Conservation (phyloP, 2,113 vertebrate genomes). For the Seriola rivoliana region DNA sequence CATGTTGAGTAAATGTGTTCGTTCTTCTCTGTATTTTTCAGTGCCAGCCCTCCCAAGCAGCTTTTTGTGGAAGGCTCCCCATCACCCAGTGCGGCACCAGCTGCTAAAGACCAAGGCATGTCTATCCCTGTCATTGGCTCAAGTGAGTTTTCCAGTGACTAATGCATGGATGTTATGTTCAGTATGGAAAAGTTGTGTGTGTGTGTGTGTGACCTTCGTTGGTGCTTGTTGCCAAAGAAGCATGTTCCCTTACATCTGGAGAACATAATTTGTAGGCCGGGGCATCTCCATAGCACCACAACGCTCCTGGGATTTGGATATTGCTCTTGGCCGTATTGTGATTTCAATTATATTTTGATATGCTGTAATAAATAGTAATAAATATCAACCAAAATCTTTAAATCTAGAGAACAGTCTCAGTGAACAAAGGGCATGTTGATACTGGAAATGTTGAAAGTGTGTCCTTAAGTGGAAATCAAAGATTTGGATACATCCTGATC, state of each 20-base stretch:
- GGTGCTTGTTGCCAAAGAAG: no score
- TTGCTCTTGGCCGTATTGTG: no score
- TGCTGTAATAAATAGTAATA: no score
- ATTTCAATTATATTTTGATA: no score
- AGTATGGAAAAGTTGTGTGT: not conserved
- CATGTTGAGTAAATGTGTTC: not conserved
- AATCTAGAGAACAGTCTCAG: not conserved
- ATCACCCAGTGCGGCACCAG: conserved; percentile 59
- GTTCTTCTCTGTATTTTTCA: conserved; percentile 35
- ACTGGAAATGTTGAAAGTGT: not conserved
- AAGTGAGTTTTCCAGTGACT: conserved; percentile 81
- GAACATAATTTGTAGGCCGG: no score
- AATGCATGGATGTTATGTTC: not conserved
- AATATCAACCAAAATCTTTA: not conserved
- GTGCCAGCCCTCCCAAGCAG: conserved; percentile 77
- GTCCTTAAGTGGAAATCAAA: not conserved
- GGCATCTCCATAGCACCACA: no score
- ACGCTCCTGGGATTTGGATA: no score
- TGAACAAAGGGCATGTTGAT: not conserved
- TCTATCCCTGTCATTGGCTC: conserved; percentile 87
- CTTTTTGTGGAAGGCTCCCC: conserved; percentile 80
- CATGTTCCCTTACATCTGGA: no score
- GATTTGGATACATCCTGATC: not conserved
- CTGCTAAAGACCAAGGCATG: conserved; percentile 79
- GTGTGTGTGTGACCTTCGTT: no score